A percentile compares a stretch with the other conserved stretches of the same genome.
Conservation (phyloP, 2,888 invertebrate genomes). For the Ophraella communa region DNA sequence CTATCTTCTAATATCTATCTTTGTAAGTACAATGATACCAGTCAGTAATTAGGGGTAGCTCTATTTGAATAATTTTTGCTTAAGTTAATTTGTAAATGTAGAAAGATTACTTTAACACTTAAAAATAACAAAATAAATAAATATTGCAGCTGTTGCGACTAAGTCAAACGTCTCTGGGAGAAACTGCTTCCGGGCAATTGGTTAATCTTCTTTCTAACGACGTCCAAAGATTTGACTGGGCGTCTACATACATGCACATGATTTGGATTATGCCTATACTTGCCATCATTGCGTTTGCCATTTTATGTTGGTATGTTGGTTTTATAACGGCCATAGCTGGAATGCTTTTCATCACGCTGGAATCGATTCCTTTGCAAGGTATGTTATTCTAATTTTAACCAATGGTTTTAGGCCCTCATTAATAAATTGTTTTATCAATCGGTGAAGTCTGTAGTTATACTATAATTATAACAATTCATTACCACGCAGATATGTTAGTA, state of each 20-base stretch:
- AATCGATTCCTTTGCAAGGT: conserved; percentile 64
- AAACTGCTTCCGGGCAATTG: conserved; percentile 84
- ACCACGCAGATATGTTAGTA: too few relatives aligned
- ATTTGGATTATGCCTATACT: conserved; percentile 83
- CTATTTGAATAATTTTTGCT: too few relatives aligned
- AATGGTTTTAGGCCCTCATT: too few relatives aligned
- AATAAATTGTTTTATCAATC: too few relatives aligned
- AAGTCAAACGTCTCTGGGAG: conserved; percentile 73
- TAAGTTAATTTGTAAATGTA: too few relatives aligned
- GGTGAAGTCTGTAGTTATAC: too few relatives aligned
- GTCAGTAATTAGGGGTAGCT: too few relatives aligned
- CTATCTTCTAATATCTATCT: too few relatives aligned
- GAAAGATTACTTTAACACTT: too few relatives aligned
- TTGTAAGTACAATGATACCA: too few relatives aligned
- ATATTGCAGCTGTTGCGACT: conserved; percentile 65
- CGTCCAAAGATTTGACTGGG: conserved; percentile 80
- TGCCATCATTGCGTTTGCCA: conserved; percentile 66
- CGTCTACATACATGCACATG: conserved; percentile 75
- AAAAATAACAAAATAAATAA: too few relatives aligned
- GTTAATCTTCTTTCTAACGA: conserved; percentile 87
- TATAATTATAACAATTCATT: too few relatives aligned
- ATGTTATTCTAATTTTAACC: conserved; percentile 13
- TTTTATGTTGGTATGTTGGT: conserved; percentile 66
- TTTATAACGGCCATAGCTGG: conserved; percentile 66
- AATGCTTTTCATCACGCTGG: conserved; percentile 64